These are phyloP conservation scores for Homarus gammarus DNA, from an alignment of 2,888 invertebrate genomes.

Conservation along the genomic window DNA sequence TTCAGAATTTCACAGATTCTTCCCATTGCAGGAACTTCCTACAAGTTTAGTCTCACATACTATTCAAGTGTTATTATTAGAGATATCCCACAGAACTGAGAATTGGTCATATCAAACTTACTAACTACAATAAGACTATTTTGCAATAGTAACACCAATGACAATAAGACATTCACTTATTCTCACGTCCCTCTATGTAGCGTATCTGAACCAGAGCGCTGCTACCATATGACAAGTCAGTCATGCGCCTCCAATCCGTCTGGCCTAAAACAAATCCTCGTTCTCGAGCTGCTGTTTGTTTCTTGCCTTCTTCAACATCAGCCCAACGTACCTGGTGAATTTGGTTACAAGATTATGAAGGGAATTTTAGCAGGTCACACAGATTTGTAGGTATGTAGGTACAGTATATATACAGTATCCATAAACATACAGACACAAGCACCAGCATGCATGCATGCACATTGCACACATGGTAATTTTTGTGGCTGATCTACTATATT, in stretches of 20 bases:
- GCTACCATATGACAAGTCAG: conserved; percentile 93
- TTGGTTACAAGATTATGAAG: background rate
- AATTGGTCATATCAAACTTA: too few species aligned
- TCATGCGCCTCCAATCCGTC: conserved; percentile 97
- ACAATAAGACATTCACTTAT: conserved; percentile 30
- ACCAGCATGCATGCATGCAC: too few species aligned
- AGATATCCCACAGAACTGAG: too few species aligned
- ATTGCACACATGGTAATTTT: too few species aligned
- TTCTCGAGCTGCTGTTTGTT: conserved; percentile 93
- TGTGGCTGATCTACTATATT: too few species aligned
- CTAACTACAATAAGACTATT: too few species aligned
- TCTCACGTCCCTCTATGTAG: conserved; percentile 74
- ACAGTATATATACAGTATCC: background rate
- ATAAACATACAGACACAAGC: too few species aligned
- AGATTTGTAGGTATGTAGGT: background rate
- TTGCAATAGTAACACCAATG: background rate
- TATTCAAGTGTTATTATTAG: too few species aligned
- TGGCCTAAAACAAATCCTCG: conserved; percentile 98
- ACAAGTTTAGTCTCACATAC: too few species aligned
- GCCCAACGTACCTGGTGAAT: conserved; percentile 94
- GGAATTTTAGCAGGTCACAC: background rate
- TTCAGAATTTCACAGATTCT: background rate
- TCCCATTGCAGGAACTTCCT: background rate
- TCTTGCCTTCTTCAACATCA: conserved; percentile 94
- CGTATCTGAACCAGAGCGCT: conserved; percentile 95